Conservation (phyloP, 2,113 vertebrate species). For the Gorsachius goisagi region DNA sequence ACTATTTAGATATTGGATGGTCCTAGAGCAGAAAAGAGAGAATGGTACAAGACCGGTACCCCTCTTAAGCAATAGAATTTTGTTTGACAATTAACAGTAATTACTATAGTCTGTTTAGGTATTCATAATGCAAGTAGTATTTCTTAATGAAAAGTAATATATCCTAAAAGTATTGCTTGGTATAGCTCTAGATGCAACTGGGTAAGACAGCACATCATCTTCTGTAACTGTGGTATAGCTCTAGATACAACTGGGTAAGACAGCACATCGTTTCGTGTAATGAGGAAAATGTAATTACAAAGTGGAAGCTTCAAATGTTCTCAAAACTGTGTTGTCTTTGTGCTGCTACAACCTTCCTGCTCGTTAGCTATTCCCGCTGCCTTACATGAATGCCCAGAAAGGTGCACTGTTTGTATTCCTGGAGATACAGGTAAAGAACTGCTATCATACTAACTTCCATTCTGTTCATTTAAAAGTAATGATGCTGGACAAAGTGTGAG, state of each 20-base stretch:
- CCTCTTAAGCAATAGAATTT: neutral
- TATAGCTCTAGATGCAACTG: neutral
- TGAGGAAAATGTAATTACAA: neutral
- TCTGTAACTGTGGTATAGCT: neutral
- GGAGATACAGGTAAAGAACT: neutral
- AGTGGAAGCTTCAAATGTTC: neutral
- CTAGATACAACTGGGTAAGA: too few species aligned
- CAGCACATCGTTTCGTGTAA: neutral
- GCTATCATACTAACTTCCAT: neutral
- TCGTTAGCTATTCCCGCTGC: neutral
- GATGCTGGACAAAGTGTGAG: neutral
- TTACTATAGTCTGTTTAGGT: neutral
- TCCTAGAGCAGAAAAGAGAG: neutral
- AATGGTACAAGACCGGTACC: neutral
- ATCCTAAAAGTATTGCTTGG: neutral
- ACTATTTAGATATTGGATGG: neutral
- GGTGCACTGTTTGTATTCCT: neutral
- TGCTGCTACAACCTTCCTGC: neutral
- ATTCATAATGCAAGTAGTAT: neutral
- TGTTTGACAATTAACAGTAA: neutral
- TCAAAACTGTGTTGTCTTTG: neutral
- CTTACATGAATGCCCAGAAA: neutral
- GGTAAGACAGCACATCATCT: neutral
- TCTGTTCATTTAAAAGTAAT: neutral
- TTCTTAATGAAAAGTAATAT: neutral